Evolutionary conservation across 2,797 vertebrate genomes (phyloP), one percentile per base, ranked within the genome.

Genomic region (Pipistrellus pygmaeus): DNA sequence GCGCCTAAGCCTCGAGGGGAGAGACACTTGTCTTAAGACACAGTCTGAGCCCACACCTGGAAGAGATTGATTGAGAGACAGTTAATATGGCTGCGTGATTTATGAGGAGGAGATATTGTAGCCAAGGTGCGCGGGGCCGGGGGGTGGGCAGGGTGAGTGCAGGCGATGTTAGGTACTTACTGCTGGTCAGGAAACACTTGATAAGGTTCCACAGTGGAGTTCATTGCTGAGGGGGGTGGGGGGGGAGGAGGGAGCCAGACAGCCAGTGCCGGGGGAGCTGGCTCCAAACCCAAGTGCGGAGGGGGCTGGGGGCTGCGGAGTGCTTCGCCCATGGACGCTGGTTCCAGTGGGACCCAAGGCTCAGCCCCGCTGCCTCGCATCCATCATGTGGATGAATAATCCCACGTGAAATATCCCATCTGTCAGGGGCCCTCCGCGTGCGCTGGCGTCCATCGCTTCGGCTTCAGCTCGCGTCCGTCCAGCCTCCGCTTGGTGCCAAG

Each of bases 11-110:
- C 90, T 88, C 35, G 1, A 86, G 96, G 91, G 91, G 95, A 77
- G 71, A 96, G 96, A 97, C 96, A 41, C 83, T 93, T 95, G 90
- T 93, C 2, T 20, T 68, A 96, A 96, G 96, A 96, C 94, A 92
- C 62, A 95, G 97, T 97, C 91, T 78, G 97, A 97, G 96, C 95
- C 97, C 97, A 98, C 98, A 98, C 98, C 98, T 98, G 98, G 98
- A 97, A 97, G 98, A 98, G 98, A 98, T 98, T 98, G 98, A 98
- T 98, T 95, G 98, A 96, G 97, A 98, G 97, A 91, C 80, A 12
- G 95, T 89, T 96, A 72, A 11, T 72, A 80, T 18, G 90, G 80
- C 92, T 10, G 44, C 9, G 94, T 98, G 98, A 98, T 98, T 98
- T 97, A 98, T 80, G 97, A 98, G 90, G 96, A 94, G 97, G 75